phyloP scores from a whole-genome alignment of 2,888 invertebrate species.

The Eristalis pertinax region DNA sequence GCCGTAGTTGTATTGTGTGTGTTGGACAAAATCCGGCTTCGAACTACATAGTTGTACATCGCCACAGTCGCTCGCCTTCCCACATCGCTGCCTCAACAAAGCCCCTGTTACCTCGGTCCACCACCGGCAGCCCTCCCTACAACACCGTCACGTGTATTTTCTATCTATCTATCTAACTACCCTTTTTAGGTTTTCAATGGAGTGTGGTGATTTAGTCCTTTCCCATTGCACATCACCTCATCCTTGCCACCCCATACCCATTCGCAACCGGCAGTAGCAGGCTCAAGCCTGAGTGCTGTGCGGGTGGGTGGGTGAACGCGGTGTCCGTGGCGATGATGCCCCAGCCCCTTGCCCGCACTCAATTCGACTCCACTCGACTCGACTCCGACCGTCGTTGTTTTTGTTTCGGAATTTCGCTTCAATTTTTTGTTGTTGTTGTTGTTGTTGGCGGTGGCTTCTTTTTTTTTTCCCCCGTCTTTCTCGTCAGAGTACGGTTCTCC shows the following conservation, averaged over 20 bases:
- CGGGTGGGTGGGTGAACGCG: constrained; percentile 29
- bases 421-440: constrained; percentile 18
- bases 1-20: constrained; percentile 22
- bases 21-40: constrained; percentile 48
- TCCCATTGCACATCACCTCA: constrained; percentile 65
- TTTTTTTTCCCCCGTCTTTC: not conserved
- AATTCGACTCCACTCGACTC: not conserved
- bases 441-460: not conserved
- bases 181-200: constrained; percentile 62
- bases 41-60: constrained; percentile 30
- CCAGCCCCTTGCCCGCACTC: too few relatives aligned
- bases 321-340: not conserved
- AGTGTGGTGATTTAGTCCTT: constrained; percentile 71
- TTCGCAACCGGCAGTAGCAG: not conserved
- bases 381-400: constrained; percentile 25
- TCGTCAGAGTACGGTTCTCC: constrained; percentile 34
- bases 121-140: not conserved
- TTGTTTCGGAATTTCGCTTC: constrained; percentile 47
- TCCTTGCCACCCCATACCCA: constrained; percentile 15
- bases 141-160: constrained; percentile 31
- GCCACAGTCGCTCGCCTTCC: not conserved
- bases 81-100: not conserved
- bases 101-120: not conserved
- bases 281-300: constrained; percentile 5
- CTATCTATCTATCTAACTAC: constrained; percentile 49